Conservation (phyloP, 1,140 invertebrate genomes). For the Meloidogyne exigua region DNA sequence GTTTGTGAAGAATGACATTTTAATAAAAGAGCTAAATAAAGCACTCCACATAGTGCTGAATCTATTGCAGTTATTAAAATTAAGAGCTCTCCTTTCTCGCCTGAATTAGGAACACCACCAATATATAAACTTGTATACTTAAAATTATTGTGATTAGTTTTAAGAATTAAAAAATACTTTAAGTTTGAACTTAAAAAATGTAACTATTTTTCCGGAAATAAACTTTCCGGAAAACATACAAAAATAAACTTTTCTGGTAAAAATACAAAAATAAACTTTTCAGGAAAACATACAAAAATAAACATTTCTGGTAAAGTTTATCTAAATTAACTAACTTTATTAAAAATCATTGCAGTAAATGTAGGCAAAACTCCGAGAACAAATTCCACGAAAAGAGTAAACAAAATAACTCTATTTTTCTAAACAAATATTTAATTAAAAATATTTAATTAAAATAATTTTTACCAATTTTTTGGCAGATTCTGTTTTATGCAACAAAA, state of each 20-base stretch:
- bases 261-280: no score
- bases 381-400: slow-evolving; percentile 19
- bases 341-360: slow-evolving; percentile 20
- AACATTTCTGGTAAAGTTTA: no score
- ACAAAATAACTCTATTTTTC: slow-evolving; percentile 24
- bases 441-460: background rate
- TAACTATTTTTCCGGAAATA: no score
- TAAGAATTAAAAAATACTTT: background rate
- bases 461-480: slow-evolving; percentile 13
- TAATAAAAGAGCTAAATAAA: slow-evolving; percentile 1
- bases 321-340: slow-evolving; percentile 7
- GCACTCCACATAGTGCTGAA: slow-evolving; percentile 5
- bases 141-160: background rate
- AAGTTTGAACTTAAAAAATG: no score
- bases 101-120: slow-evolving; percentile 11
- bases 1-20: background rate
- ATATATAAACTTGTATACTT: background rate
- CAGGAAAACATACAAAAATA: no score
- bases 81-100: slow-evolving; percentile 11
- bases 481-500: background rate
- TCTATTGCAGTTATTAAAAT: slow-evolving; percentile 11
- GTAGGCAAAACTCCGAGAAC: slow-evolving; percentile 12
- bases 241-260: no score
- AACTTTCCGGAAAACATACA: no score
- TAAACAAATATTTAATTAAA: background rate